A percentile compares a stretch with the other conserved stretches of the same genome.
Conservation (phyloP, 1,140 invertebrate species). For the Papilio helenus region DNA sequence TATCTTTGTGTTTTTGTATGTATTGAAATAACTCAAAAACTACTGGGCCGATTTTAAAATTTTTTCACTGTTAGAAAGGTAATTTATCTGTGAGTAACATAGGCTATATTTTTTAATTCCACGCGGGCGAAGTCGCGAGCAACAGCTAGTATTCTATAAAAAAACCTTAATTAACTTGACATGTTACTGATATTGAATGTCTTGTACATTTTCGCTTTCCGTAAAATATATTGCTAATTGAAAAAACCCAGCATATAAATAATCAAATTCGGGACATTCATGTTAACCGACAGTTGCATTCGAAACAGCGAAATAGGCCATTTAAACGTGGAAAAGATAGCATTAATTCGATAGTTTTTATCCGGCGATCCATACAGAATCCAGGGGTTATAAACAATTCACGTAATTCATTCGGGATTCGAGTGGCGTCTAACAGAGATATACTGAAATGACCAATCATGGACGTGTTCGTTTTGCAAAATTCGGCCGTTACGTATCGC, state of each 20-base stretch:
- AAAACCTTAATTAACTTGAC: neutral
- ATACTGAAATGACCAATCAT: constrained; percentile 79
- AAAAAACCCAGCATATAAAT: neutral
- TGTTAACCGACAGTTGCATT: constrained; percentile 3
- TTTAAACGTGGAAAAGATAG: constrained; percentile 28
- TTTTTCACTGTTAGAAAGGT: too few relatives aligned
- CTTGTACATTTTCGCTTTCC: neutral
- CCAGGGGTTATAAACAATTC: constrained; percentile 64
- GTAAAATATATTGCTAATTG: neutral
- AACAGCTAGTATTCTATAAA: too few relatives aligned
- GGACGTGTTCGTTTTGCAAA: constrained; percentile 65
- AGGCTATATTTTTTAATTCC: too few relatives aligned
- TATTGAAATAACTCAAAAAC: too few relatives aligned
- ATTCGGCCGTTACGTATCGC: constrained; percentile 55
- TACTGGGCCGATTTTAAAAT: too few relatives aligned
- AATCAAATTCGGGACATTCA: neutral
- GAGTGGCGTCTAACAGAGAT: constrained; percentile 66
- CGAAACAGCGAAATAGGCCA: constrained; percentile 22
- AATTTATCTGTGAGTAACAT: too few relatives aligned
- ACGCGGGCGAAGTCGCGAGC: too few relatives aligned
- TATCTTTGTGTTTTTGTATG: too few relatives aligned
- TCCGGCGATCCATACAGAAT: constrained; percentile 49
- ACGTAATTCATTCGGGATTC: constrained; percentile 69
- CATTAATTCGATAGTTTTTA: constrained; percentile 49
- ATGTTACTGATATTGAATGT: too few relatives aligned